Base-by-base conservation (phyloP, 92 coral and sea anemone genomes). In the Porites lobata region DNA sequence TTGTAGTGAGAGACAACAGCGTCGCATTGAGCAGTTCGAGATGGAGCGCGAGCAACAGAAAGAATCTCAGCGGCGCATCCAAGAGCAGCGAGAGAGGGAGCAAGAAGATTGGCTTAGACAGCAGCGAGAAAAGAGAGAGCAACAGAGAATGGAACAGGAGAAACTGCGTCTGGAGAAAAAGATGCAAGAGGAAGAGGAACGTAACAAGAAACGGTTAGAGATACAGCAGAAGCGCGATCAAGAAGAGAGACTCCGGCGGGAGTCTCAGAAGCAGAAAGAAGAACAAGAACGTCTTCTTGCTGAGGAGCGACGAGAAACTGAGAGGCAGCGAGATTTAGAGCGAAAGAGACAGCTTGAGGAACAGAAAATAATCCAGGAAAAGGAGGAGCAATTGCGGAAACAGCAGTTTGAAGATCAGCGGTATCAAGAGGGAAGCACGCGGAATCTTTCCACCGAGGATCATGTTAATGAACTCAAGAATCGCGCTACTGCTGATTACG, bases 381-480 rank as follows among this genome's bases (percentile, higher is more conserved):
- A 92, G 88, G 99, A 98, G 71, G 92, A 94, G 71, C 98, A 95
- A 75, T 86, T 95, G 15, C 96, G 98, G 1, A 88, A 94, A 24
- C 98, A 96, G 85, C 98, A 89, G 69, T 74, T 70, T 19, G 96
- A 90, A 54, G 98, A 96, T 54, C 95, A 94, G 54, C 87, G 92
- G 70, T 87, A 83, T 1, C 91, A 82, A n/a, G 94, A 91, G 59
- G 91, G 82, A 56, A 80, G 92, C 51, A 81, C 89, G 20, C 85
- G 88, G 10, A 85, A 86, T 7, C 86, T 86, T 20, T 78, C 82
- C 38, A 65, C 91, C 24, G 84, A 83, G 12, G 94, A 95, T 5
- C 96, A 95, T 72, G 93, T 95, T 56, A 91, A 89, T 79, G 98
- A 92, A 71, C 88, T 95, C 21, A 94, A 96, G 57, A 92, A 90